A percentile compares a stretch with the other conserved stretches of the same genome.
Evolutionary conservation across 2,797 vertebrate genomes (phyloP).

Genomic region (Sebastes jordani): DNA sequence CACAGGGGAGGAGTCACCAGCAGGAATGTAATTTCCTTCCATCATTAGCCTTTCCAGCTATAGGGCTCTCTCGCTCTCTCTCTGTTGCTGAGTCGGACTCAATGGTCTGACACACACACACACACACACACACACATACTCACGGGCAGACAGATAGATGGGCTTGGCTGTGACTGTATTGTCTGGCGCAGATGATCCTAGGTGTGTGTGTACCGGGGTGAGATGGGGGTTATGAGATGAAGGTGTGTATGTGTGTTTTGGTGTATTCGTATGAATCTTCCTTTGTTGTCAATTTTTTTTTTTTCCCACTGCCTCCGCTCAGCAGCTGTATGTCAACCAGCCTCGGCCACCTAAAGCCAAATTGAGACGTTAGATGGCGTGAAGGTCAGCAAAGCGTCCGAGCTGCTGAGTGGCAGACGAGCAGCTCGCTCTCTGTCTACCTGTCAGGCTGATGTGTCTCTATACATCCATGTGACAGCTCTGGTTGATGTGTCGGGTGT

Average conservation of each 20-base stretch:
- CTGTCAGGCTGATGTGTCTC: conserved; percentile 16
- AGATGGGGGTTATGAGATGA: neutral
- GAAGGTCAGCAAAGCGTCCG: conserved; percentile 32
- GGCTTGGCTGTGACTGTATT: conserved; percentile 15
- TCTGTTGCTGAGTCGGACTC: conserved; percentile 26
- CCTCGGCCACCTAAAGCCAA: conserved; percentile 1
- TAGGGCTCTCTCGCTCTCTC: conserved; percentile 13
- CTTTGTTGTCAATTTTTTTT: neutral
- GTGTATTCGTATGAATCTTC: neutral
- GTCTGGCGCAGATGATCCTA: conserved; percentile 7
- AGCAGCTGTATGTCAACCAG: neutral
- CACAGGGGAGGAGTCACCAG: conserved; percentile 1
- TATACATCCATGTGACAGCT: conserved; percentile 28
- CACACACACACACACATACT: neutral
- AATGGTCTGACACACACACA: conserved; percentile 35
- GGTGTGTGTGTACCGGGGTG: neutral
- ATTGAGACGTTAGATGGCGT: conserved; percentile 1
- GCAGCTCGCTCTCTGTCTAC: conserved; percentile 20
- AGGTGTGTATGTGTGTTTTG: neutral
- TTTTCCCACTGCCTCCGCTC: neutral
- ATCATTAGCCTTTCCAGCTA: conserved; percentile 48
- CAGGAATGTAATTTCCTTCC: conserved; percentile 58
- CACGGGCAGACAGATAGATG: conserved; percentile 40
- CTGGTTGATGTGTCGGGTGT: conserved; percentile 15
- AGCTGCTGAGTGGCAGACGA: conserved; percentile 31